Conservation (phyloP, 1,140 invertebrate genomes). For the Temnothorax nylanderi region DNA sequence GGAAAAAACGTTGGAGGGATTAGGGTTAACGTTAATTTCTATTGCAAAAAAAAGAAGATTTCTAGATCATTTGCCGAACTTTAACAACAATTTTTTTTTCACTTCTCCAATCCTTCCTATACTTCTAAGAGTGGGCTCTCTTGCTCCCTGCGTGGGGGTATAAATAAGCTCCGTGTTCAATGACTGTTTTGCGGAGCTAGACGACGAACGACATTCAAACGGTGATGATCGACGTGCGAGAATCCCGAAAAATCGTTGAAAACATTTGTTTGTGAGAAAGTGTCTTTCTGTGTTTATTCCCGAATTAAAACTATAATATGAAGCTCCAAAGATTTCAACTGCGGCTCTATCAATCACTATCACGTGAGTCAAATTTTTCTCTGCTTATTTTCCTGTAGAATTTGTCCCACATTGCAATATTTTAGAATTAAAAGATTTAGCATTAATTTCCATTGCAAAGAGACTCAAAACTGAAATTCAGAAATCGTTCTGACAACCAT, state of each 20-base stretch:
- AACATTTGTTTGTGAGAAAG: not conserved
- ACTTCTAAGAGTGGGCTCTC: not conserved
- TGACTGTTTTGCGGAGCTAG: not conserved
- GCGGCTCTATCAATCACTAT: not conserved
- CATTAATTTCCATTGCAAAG: not conserved
- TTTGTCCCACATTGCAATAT: not conserved
- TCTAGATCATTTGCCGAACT: not conserved
- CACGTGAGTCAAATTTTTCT: constrained; percentile 11
- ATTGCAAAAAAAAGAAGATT: not conserved
- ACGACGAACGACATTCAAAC: constrained; percentile 10
- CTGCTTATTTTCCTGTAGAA: not conserved
- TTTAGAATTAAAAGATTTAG: not conserved
- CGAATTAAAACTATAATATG: not conserved
- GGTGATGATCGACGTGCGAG: not conserved
- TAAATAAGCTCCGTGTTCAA: constrained; percentile 7
- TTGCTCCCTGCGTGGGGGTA: constrained; percentile 25
- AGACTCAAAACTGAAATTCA: not conserved
- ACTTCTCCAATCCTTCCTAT: not conserved
- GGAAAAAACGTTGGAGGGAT: too few species aligned
- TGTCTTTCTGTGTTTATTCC: not conserved
- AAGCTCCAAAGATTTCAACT: not conserved
- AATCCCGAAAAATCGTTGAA: not conserved
- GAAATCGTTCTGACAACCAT: not conserved
- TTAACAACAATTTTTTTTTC: not conserved
- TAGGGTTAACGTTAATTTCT: too few species aligned